Base-by-base conservation (phyloP, 2,797 vertebrate species). In the Bovichtus diacanthus region DNA sequence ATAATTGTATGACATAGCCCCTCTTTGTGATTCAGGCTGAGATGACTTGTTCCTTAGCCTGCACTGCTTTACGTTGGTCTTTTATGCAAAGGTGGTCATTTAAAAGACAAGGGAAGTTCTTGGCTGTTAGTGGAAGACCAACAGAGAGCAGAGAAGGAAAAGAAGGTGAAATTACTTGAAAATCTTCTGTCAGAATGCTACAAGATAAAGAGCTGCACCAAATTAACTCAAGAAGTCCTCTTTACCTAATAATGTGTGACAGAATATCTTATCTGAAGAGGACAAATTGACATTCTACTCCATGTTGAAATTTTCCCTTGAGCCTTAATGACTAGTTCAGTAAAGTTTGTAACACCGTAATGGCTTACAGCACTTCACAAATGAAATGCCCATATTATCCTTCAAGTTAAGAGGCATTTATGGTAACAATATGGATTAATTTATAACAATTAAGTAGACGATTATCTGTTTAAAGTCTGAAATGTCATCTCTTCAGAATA, bases 181-280 rank as follows among this genome's bases (percentile, higher is more conserved):
- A 64, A 58, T 66, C 27, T 56, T 53, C 25, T 56, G 43, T 78
- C 54, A 44, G 51, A 76, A 56, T 44, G 11, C 18, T 54, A n/a
- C 13, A 39, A 63, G 64, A 70, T 70, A 70, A 69, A 76, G n/a
- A 72, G 46, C 39, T 44, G 23, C 65, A 19, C 10, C 43, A 60
- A 36, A 80, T 82, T 55, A 80, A 59, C 68, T 81, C 31, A 55
- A 65, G 9, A 13, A 75, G 62, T 81, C 65, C 34, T 55, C 58
- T 71, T 71, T 54, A 63, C 60, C 47, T 62, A 65, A 80, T 80
- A 78, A 74, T 54, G 60, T 60, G 23, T 74, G 62, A 36, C 9
- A 1, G 82, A 73, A 73, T 78, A 41, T 82, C 39, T 76, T 64
- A 81, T 84, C 71, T 43, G 46, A 78, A 6, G 58, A 66, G 43